Evolutionary conservation across 2,113 vertebrate species (phyloP).

Genomic region (Aix galericulata): DNA sequence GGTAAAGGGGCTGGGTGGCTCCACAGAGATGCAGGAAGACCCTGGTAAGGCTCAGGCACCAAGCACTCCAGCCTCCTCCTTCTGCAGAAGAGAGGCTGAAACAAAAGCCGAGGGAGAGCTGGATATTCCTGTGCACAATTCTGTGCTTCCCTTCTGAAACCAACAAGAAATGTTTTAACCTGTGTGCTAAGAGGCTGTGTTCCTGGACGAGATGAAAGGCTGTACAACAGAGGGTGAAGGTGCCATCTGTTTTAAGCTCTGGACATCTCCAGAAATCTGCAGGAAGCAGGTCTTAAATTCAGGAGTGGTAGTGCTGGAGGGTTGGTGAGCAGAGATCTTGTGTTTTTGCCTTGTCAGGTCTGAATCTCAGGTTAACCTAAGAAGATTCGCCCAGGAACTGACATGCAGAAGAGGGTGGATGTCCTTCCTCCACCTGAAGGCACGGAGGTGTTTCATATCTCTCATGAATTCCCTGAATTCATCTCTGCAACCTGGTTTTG

Average conservation of each 20-base stretch:
- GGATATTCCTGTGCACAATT: not conserved
- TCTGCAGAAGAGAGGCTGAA: not conserved
- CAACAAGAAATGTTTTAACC: not conserved
- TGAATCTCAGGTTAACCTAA: not conserved
- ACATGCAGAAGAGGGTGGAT: not conserved
- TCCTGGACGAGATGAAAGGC: not conserved
- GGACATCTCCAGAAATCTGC: not conserved
- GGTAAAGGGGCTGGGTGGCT: not conserved
- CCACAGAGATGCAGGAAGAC: not conserved
- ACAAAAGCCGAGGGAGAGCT: not conserved
- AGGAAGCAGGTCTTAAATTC: not conserved
- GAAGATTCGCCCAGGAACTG: not conserved
- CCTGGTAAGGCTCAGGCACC: not conserved
- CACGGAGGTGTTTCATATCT: not conserved
- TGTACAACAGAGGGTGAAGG: not conserved
- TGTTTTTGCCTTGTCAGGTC: not conserved
- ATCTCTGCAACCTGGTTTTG: not conserved
- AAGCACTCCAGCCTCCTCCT: not conserved
- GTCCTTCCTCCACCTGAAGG: not conserved
- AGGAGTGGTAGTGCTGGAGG: not conserved
- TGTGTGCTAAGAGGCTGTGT: fast-evolving
- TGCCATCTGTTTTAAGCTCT: not conserved
- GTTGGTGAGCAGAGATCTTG: not conserved
- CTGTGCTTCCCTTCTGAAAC: not conserved
- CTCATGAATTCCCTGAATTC: not conserved